A percentile compares a stretch with the other conserved stretches of the same genome.
These are phyloP conservation scores for Autographa gamma DNA, from an alignment of 2,888 invertebrate species.

Conservation along the genomic window DNA sequence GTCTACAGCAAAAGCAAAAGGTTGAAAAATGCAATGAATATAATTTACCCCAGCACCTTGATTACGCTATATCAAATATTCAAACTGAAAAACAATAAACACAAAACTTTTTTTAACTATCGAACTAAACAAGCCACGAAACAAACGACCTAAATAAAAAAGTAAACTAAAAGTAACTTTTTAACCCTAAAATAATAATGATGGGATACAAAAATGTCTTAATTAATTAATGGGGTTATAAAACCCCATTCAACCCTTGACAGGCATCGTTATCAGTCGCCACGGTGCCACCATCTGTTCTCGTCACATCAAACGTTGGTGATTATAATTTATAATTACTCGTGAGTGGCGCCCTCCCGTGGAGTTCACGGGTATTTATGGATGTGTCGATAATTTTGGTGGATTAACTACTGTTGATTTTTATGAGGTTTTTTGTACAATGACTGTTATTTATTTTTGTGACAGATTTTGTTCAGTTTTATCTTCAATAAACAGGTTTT, in stretches of 20 bases:
- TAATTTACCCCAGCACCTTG: too few relatives aligned
- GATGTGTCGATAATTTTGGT: constrained; percentile 32
- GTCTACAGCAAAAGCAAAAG: too few relatives aligned
- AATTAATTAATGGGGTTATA: constrained; percentile 33
- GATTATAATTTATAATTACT: constrained; percentile 49
- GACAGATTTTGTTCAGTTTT: too few relatives aligned
- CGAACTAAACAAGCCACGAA: too few relatives aligned
- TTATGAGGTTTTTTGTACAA: too few relatives aligned
- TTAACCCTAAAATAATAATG: constrained; percentile 17
- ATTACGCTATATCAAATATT: too few relatives aligned
- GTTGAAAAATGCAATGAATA: too few relatives aligned
- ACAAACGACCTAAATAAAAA: not conserved
- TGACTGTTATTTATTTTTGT: too few relatives aligned
- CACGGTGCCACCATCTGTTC: constrained; percentile 54
- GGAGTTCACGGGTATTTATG: constrained; percentile 45
- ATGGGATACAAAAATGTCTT: constrained; percentile 21
- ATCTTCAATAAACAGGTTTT: too few relatives aligned
- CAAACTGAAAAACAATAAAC: too few relatives aligned
- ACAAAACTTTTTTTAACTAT: not conserved
- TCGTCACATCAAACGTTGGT: constrained; percentile 42
- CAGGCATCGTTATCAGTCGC: constrained; percentile 53
- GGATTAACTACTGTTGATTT: not conserved
- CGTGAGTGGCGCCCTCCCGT: constrained; percentile 50
- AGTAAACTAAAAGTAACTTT: constrained; percentile 4
- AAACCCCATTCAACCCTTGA: constrained; percentile 32